Conservation (phyloP, 2,113 vertebrate species). For the Tragelaphus buxtoni region DNA sequence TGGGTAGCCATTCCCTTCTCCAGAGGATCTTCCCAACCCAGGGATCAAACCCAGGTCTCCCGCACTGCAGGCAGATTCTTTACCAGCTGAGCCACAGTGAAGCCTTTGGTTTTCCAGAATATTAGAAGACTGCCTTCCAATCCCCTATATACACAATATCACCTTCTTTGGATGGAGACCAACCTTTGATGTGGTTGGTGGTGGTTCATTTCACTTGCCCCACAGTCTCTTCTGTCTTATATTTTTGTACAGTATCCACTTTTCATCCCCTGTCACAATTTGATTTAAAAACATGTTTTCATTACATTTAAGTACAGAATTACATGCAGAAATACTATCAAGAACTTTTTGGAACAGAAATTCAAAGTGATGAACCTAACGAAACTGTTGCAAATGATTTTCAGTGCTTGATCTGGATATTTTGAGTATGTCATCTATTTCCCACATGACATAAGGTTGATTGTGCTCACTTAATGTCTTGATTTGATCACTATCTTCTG, state of each 20-base stretch:
- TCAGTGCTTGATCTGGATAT: background rate
- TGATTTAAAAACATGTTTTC: background rate
- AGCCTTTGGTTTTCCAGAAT: background rate
- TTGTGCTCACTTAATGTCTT: background rate
- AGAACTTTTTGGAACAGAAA: background rate
- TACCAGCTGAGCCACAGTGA: background rate
- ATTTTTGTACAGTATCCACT: background rate
- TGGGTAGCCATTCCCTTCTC: background rate
- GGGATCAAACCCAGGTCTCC: background rate
- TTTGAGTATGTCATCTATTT: background rate
- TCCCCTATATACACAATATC: background rate
- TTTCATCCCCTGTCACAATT: background rate
- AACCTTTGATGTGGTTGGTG: background rate
- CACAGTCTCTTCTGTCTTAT: background rate
- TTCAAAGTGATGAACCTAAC: background rate
- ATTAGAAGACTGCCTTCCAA: background rate
- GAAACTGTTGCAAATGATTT: background rate
- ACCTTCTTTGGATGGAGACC: background rate
- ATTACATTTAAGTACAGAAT: background rate
- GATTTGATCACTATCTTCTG: background rate
- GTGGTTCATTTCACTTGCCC: background rate
- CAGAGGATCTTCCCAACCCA: background rate
- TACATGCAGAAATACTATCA: background rate
- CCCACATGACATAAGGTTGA: background rate
- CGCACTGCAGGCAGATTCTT: background rate